These are phyloP conservation scores for Limnodromus scolopaceus DNA, from an alignment of 2,797 vertebrate genomes.

Conservation along the genomic window DNA sequence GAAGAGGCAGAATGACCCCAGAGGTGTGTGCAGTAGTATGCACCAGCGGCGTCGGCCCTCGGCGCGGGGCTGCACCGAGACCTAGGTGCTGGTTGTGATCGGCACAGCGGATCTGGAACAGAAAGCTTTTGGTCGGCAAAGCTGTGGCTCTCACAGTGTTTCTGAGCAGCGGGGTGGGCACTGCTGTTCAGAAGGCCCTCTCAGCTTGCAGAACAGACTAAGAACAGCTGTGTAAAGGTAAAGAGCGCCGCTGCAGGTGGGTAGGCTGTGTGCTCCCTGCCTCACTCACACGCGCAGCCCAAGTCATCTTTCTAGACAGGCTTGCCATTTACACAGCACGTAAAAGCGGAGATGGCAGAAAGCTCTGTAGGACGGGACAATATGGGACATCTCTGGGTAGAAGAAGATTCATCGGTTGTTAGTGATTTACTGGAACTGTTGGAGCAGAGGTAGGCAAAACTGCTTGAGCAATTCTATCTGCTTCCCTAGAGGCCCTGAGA, in stretches of 20 bases:
- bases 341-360: background rate
- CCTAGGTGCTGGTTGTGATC: background rate
- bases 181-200: background rate
- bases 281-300: accelerated
- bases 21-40: accelerated
- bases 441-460: background rate
- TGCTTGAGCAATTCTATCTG: background rate
- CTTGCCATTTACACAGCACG: background rate
- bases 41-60: accelerated
- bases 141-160: background rate
- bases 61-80: accelerated
- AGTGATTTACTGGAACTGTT: background rate
- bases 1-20: background rate
- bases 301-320: background rate
- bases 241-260: background rate
- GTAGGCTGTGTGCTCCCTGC: background rate
- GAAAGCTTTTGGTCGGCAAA: background rate
- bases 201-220: background rate
- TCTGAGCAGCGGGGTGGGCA: background rate
- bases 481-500: background rate
- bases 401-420: background rate
- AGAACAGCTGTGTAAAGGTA: background rate
- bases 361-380: background rate
- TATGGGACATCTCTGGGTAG: background rate
- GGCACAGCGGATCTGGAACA: accelerated